Conservation (phyloP, 2,797 vertebrate genomes). For the Silurus lanzhouensis region DNA sequence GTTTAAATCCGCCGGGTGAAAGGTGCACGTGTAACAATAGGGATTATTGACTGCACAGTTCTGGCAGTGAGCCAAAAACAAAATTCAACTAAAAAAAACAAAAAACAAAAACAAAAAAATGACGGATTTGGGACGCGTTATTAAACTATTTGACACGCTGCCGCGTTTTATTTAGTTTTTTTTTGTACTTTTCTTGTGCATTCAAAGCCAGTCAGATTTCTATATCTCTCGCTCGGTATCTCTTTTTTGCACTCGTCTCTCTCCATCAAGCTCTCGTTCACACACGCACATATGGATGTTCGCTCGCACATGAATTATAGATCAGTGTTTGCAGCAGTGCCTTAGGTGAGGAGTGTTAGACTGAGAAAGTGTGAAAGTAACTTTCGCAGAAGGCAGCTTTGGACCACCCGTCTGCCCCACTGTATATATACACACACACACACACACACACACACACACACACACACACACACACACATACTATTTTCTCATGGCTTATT, state of each 20-base stretch:
- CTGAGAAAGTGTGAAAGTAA: constrained; percentile 31
- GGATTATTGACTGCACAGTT: background rate
- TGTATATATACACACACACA: constrained; percentile 32
- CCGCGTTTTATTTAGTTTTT: background rate
- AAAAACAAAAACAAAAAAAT: background rate
- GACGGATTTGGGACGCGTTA: background rate
- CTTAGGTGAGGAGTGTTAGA: constrained; percentile 27
- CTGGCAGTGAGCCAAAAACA: background rate
- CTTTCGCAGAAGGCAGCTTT: constrained; percentile 27
- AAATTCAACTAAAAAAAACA: background rate
- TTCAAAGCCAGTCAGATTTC: background rate
- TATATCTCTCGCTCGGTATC: background rate
- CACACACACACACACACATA: constrained; percentile 69
- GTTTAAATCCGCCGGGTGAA: background rate
- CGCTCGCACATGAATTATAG: constrained; percentile 46
- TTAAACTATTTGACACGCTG: constrained; percentile 18
- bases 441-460: constrained; percentile 59
- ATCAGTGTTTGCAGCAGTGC: constrained; percentile 36
- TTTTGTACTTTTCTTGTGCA: background rate
- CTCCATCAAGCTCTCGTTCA: constrained; percentile 22
- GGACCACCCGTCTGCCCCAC: constrained; percentile 10
- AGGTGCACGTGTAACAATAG: background rate
- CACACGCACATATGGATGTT: constrained; percentile 30
- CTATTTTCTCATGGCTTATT: background rate
- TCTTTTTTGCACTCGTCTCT: background rate